Evolutionary conservation across 23 tunicate species (phyloP), one percentile per base, ranked within the genome.

Genomic region (Pegea sp.): DNA sequence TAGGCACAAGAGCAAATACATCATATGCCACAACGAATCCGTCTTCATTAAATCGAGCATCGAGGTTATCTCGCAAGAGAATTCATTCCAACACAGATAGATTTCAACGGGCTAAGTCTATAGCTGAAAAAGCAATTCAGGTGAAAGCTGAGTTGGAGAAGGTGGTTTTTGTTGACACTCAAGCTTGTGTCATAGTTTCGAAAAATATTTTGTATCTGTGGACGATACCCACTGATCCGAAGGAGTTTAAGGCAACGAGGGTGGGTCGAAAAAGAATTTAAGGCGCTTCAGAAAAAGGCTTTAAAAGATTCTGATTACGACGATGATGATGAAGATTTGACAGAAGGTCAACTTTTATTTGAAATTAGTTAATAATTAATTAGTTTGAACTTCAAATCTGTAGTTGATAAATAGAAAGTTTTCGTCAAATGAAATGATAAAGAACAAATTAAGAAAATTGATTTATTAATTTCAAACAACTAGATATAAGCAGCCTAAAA

Each of bases 181-280:
- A n/a, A n/a, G n/a, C n/a, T n/a, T n/a, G n/a, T n/a, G n/a, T n/a
- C n/a, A n/a, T n/a, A n/a, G n/a, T n/a, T n/a, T n/a, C n/a, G n/a
- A n/a, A n/a, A n/a, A n/a, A 68, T 91, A 24, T 91, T 91, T 31
- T 72, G 76, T 0, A 71, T 91, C 38, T 86, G 79, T 54, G 99
- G 99, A 0, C 70, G 77, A 1, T 81, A 91, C 48, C 92, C 93
- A 1, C 68, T 78, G 28, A 78, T 91, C 21, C 43, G 99, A 29
- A 56, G 44, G 60, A 86, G 86, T 27, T 34, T 91, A 16, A 50
- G 87, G 26, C 74, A 78, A 3, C 63, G 99, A 7, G 99, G 99
- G 22, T 91, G 99, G 99, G 86, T 91, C 26, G 99, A 91, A 63
- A 91, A 91, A 58, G 95, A 84, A 44, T 84, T 84, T 43, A 84